Evolutionary conservation across 1,140 invertebrate species (phyloP), one percentile per base, ranked within the genome.

Genomic region (Ostrea edulis): DNA sequence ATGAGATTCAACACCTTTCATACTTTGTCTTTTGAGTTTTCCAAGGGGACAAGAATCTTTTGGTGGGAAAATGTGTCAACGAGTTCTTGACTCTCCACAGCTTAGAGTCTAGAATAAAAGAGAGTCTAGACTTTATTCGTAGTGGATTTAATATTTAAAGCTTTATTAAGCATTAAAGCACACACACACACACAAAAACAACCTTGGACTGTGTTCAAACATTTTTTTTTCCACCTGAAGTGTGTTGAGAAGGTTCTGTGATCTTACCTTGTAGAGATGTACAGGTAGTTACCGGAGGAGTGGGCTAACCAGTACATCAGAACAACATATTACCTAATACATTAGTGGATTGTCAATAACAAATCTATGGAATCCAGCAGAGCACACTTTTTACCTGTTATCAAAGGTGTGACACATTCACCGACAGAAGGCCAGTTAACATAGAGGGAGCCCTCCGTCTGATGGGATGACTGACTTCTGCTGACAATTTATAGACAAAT

Each of bases 31-130:
- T 62, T 14, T 62, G 58, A 62, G 14, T n/a, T 54, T 83, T 71
- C 87, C 22, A 81, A 89, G 71, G 68, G 54, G 54, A 87, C 25
- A 35, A 84, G 54, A 84, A 29, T 29, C 35, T 77, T 77, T 77
- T 77, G 25, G 22, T 77, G 68, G 68, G 25, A 77, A 77, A 77
- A 35, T 77, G 68, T 77, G 68, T 29, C 5, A 77, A 77, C 25
- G 14, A 8, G 14, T 77, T 29, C 14, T 12, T 77, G 68, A 77
- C 25, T 77, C 68, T 35, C 68, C 14, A 25, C 68, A 25, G 25
- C 35, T n/a, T n/a, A n/a, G n/a, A n/a, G n/a, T n/a, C n/a, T n/a
- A n/a, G n/a, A n/a, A n/a, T n/a, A n/a, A n/a, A n/a, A n/a, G 5
- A 29, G 68, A 9, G 25, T 77, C 29, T 77, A 77, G 25, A 77